Conservation (phyloP, 2,888 invertebrate genomes). For the Aelia acuminata region DNA sequence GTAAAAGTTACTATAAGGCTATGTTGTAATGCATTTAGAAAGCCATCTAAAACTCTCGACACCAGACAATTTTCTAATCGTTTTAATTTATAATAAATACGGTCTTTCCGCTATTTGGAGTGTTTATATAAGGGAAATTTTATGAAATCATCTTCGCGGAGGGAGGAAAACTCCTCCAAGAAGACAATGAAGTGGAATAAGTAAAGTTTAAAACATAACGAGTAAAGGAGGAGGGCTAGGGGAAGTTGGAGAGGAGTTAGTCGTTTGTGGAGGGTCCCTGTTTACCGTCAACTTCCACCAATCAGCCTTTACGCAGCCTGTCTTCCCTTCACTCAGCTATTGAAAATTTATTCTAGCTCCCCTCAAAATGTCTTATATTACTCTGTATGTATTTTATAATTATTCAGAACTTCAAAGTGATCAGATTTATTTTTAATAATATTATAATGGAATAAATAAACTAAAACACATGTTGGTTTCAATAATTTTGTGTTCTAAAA, state of each 20-base stretch:
- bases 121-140: neutral
- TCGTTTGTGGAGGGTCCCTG: neutral
- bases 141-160: neutral
- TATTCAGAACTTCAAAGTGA: no score
- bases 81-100: neutral
- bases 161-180: neutral
- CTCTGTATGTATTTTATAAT: no score
- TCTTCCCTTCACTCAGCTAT: neutral
- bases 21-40: no score
- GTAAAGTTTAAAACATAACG: constrained; percentile 26
- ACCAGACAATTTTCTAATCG: neutral
- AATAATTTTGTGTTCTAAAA: no score
- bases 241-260: neutral
- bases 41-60: no score
- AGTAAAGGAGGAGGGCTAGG: constrained; percentile 3
- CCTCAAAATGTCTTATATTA: no score
- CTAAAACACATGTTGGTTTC: no score
- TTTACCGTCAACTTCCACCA: constrained; percentile 19
- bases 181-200: constrained; percentile 28
- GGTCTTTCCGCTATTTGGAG: neutral
- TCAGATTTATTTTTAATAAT: no score
- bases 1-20: no score
- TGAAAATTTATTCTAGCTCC: no score
- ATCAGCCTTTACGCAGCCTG: neutral
- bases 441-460: no score